Conservation (phyloP, 2,113 vertebrate species). For the Malurus melanocephalus region DNA sequence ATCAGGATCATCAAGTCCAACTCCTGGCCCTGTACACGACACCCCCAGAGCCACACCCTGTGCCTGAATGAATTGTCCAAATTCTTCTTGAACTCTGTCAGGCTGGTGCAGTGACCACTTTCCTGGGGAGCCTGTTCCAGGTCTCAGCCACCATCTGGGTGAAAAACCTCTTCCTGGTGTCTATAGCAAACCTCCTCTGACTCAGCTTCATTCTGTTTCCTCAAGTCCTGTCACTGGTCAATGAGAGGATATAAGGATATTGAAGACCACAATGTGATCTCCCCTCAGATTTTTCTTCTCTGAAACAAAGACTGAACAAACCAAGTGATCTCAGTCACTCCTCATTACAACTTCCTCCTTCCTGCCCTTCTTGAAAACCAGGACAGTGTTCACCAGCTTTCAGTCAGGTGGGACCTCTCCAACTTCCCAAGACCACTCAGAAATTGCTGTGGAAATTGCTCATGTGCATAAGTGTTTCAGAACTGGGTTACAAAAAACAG, state of each 20-base stretch:
- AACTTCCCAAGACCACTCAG: not conserved
- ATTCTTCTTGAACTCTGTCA: not conserved
- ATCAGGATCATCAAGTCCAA: fast-evolving
- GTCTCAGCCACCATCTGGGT: not conserved
- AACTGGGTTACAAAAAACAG: not conserved
- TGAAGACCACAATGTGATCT: not conserved
- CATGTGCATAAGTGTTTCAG: not conserved
- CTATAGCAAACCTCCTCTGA: not conserved
- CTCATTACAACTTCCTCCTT: fast-evolving
- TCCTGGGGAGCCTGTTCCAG: not conserved
- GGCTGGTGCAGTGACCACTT: not conserved
- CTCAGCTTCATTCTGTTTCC: not conserved
- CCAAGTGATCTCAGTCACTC: not conserved
- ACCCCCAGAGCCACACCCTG: not conserved
- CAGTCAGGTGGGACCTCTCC: not conserved
- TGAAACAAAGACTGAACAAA: not conserved
- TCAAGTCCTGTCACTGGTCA: not conserved
- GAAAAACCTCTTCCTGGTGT: not conserved
- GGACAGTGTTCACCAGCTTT: not conserved
- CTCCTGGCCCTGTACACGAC: not conserved
- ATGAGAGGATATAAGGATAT: not conserved
- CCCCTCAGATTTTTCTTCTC: not conserved
- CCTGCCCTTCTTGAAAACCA: not conserved
- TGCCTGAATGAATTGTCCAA: not conserved
- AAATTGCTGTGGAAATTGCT: not conserved